Percentiles rank a stretch among this genome's conserved stretches.
phyloP scores from a whole-genome alignment of 2,797 vertebrate species.

The Sternarchorhynchus goeldii region DNA sequence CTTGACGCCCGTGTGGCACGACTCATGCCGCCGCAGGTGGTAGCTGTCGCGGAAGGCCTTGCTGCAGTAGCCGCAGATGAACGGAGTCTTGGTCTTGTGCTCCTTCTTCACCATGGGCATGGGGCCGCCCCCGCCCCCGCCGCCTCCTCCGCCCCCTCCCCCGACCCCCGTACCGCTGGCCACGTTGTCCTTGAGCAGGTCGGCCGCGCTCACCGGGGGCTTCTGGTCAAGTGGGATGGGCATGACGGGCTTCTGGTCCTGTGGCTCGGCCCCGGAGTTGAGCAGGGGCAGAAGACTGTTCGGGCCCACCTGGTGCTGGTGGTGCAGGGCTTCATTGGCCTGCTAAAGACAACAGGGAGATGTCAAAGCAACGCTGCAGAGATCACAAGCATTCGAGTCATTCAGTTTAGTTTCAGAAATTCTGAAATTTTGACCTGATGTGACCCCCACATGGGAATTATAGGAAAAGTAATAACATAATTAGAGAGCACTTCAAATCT shows the following conservation, averaged over 20 bases:
- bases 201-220: slow-evolving; percentile 84
- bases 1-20: slow-evolving; percentile 98
- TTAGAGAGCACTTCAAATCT: too few relatives aligned
- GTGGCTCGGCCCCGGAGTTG: slow-evolving; percentile 88
- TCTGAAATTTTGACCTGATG: too few relatives aligned
- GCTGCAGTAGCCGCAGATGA: slow-evolving; percentile 98
- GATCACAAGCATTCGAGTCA: not conserved
- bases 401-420: too few relatives aligned
- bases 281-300: slow-evolving; percentile 96
- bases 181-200: slow-evolving; percentile 91
- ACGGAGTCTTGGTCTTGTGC: slow-evolving; percentile 95
- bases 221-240: slow-evolving; percentile 96
- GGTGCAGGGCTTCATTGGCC: slow-evolving; percentile 97
- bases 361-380: not conserved
- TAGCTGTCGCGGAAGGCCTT: slow-evolving; percentile 99
- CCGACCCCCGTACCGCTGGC: slow-evolving; percentile 62
- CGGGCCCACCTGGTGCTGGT: slow-evolving; percentile 97
- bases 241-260: slow-evolving; percentile 96
- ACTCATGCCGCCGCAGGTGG: slow-evolving; percentile 97
- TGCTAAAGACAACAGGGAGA: slow-evolving; percentile 69
- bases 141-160: slow-evolving; percentile 60
- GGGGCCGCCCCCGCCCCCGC: slow-evolving; percentile 48
- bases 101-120: slow-evolving; percentile 92
- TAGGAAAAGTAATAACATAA: too few relatives aligned
- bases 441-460: too few relatives aligned